Base-by-base conservation (phyloP, 2,888 invertebrate genomes). In the Carcina quercana region DNA sequence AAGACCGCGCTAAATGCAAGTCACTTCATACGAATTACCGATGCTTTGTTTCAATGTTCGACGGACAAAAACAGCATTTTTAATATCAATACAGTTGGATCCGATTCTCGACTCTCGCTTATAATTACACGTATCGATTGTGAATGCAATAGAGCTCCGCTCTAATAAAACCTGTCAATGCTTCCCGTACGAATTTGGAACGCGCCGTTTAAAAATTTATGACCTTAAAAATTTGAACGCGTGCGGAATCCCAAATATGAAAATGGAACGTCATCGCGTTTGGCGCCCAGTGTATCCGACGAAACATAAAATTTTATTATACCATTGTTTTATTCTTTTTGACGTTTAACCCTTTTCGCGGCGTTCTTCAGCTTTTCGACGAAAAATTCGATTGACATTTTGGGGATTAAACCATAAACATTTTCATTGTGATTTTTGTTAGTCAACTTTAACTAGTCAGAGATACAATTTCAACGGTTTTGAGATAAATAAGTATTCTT, bases 21-120 rank as follows among this genome's bases (percentile, higher is more conserved):
- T 83, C 82, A 83, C 64, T 74, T 70, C 79, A 80, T 72, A 82
- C 80, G 79, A 78, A 82, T 80, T 76, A 80, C 58, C 49, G 57
- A 43, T 46, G 60, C 72, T 72, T 80, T 80, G 79, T 82, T 80
- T 80, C 74, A 76, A 67, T 47, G 52, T 58, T 64, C 54, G 59
- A 53, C 50, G 47, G 52, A 75, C 70, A 75, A 75, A 78, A 78
- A 72, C 67, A 71, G 52, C 43, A 58, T 68, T 70, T 73, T 69
- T 59, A 69, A 70, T 73, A 71, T 65, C 63, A 62, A 69, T 69
- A 64, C 57, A 43, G 47, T 55, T 54, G 50, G 49, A 58, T 57
- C 65, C 66, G 63, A 63, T 66, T 65, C 55, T 56, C 12, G 17
- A 12, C 19, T 35, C n/a, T 36, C 58, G 59, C 61, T 65, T 64